Base-by-base conservation (phyloP, 2,888 invertebrate genomes). In the Cyrtodaria siliqua region DNA sequence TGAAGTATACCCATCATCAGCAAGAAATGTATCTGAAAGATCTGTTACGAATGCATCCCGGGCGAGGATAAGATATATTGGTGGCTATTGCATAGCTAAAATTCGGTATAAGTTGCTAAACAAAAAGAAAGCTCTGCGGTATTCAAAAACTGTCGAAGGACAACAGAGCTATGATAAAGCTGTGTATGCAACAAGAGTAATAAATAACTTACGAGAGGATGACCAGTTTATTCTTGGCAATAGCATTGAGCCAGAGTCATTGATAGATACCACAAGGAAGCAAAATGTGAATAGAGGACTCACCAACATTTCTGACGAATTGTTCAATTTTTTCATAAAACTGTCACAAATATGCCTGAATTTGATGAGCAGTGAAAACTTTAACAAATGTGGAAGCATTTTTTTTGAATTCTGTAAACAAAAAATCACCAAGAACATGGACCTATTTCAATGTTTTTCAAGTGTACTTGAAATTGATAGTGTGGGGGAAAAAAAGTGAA, bases 31-130 rank as follows among this genome's bases (percentile, higher is more conserved):
- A n/a, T n/a, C n/a, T n/a, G n/a, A n/a, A n/a, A 60, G 76, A 47
- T 55, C 61, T 26, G 57, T 76, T 1, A 71, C 76, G 26, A 50
- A 71, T 18, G 76, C 72, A 16, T 77, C 77, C 4, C 49, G 68
- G 23, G 68, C 77, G 26, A 52, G 77, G 55, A 53, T 77, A n/a
- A 53, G 77, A 33, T 77, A 77, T 59, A 33, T 72, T 53, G 77
- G 72, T 16, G 72, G 72, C 16, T 72, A 72, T 44, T 77, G 72
- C n/a, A n/a, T n/a, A n/a, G n/a, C n/a, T n/a, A n/a, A n/a, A n/a
- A n/a, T n/a, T n/a, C 40, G 62, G 38, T 44, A 59, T 16, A 77
- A 72, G 42, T 69, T 53, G 24, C 26, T 63, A 1, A 63, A 26
- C 6, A 72, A 64, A 56, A 59, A 64, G 23, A 44, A 33, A 26